Percentiles rank a stretch among this genome's conserved stretches.
Evolutionary conservation across 1,140 invertebrate species (phyloP).

Genomic region (Tetramorium parvispinum): DNA sequence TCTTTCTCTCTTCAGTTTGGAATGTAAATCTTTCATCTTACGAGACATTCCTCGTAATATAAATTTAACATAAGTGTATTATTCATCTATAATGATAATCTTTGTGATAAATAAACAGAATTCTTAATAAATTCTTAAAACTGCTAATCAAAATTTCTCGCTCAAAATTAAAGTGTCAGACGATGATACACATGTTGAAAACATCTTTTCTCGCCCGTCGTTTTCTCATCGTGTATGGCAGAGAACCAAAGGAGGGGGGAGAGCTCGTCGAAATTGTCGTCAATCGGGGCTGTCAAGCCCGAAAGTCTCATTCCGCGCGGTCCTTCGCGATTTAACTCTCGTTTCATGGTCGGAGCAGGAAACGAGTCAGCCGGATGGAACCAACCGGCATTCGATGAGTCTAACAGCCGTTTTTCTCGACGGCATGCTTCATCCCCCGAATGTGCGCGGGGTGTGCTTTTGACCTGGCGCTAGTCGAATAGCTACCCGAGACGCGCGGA

Average conservation of each 20-base stretch:
- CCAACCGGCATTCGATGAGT: neutral
- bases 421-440: neutral
- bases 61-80: neutral
- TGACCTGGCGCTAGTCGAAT: constrained; percentile 39
- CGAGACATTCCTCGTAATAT: neutral
- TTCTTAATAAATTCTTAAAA: neutral
- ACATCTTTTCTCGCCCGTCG: neutral
- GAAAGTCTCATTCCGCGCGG: constrained; percentile 22
- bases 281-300: constrained; percentile 1
- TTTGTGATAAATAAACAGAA: neutral
- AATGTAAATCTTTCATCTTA: neutral
- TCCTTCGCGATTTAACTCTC: constrained; percentile 49
- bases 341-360: constrained; percentile 69
- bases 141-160: neutral
- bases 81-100: neutral
- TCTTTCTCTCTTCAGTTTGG: neutral
- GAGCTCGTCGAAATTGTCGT: neutral
- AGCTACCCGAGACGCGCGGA: constrained; percentile 25
- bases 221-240: neutral
- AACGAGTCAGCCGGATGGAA: constrained; percentile 18
- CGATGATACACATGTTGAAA: neutral
- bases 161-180: neutral
- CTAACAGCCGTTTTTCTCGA: neutral
- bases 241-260: neutral
- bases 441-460: constrained; percentile 7